Evolutionary conservation across 30 jellyfish, hydroid and myxozoan species (phyloP).

Genomic region (Pseudorhiza aurosa): DNA sequence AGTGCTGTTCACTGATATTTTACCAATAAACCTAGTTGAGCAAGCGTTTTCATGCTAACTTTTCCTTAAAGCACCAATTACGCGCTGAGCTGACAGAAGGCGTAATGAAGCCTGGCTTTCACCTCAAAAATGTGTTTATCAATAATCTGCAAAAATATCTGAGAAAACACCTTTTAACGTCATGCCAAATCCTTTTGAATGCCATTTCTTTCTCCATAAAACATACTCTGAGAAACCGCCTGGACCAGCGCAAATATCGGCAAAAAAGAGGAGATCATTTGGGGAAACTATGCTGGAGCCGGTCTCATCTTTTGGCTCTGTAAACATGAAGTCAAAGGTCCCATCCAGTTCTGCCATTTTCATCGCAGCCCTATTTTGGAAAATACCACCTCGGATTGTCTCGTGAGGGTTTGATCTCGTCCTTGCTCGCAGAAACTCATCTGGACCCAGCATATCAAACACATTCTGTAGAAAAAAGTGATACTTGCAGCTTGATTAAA

Average conservation of each 20-base stretch:
- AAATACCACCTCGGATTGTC: slow-evolving; percentile 94
- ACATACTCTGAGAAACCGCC: slow-evolving; percentile 98
- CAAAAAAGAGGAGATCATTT: slow-evolving; percentile 79
- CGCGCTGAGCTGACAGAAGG: too few relatives aligned
- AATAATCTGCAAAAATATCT: too few relatives aligned
- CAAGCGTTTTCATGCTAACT: too few relatives aligned
- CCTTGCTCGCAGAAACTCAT: slow-evolving; percentile 88
- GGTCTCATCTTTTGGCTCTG: slow-evolving; percentile 65
- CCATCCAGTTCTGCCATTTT: slow-evolving; percentile 98
- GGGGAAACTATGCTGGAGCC: slow-evolving; percentile 44
- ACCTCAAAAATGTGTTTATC: too few relatives aligned
- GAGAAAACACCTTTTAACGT: slow-evolving; percentile 58
- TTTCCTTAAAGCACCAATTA: too few relatives aligned
- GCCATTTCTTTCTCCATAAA: slow-evolving; percentile 95
- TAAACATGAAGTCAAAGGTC: slow-evolving; percentile 86
- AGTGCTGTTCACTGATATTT: too few relatives aligned
- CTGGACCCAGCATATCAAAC: slow-evolving; percentile 83
- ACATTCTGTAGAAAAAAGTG: slow-evolving; percentile 27
- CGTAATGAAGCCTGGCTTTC: too few relatives aligned
- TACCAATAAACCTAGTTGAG: too few relatives aligned
- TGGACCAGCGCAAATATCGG: slow-evolving; percentile 99
- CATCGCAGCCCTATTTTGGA: slow-evolving; percentile 98
- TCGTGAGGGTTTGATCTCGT: slow-evolving; percentile 93
- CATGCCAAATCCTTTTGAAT: slow-evolving; percentile 91
- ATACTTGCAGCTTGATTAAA: too few relatives aligned